Evolutionary conservation across 2,888 invertebrate genomes (phyloP).

Genomic region (Pristionchus arcanus): DNA sequence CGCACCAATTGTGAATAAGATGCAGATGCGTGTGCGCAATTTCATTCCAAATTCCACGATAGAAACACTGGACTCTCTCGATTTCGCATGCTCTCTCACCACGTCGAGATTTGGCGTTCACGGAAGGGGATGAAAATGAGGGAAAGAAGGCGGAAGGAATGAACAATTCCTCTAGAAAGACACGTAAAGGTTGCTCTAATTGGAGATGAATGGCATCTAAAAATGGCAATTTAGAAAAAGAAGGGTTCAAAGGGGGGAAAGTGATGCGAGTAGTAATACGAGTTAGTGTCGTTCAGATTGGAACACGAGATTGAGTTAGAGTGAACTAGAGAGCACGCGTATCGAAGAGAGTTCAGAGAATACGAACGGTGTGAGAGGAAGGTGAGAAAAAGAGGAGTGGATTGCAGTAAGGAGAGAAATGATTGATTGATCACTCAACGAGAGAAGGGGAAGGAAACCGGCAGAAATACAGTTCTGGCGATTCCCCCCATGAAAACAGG

Average conservation of each 20-base stretch:
- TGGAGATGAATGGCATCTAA: background rate
- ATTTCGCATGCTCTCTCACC: background rate
- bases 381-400: conserved; percentile 7
- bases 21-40: background rate
- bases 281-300: background rate
- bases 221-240: background rate
- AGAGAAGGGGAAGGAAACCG: background rate
- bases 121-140: background rate
- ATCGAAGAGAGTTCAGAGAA: conserved; percentile 4
- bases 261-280: background rate
- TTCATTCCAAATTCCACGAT: background rate
- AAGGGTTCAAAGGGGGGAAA: conserved; percentile 8
- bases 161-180: background rate
- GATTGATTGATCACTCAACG: conserved; percentile 38
- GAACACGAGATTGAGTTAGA: background rate
- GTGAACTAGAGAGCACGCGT: background rate
- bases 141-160: conserved; percentile 10
- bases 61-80: background rate
- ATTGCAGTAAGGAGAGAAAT: conserved; percentile 1
- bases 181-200: background rate
- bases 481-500: too few species aligned
- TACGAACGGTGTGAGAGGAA: conserved; percentile 1
- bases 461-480: too few species aligned
- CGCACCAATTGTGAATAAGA: background rate
- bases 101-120: background rate